These are phyloP conservation scores for Anastrepha ludens DNA, from an alignment of 1,140 invertebrate species.

Conservation along the genomic window DNA sequence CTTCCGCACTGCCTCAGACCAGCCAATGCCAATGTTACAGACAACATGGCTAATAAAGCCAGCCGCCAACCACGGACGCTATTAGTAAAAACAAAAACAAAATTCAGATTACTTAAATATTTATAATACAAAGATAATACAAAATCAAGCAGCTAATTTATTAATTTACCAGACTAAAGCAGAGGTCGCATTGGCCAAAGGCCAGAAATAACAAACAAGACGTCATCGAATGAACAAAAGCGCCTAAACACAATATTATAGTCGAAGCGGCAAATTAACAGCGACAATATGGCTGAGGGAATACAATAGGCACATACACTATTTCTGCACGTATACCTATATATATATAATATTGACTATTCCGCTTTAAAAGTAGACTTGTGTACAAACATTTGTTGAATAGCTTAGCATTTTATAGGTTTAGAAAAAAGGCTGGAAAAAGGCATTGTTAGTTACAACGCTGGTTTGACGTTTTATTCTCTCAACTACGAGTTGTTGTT, in stretches of 20 bases:
- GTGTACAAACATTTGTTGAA: too few relatives aligned
- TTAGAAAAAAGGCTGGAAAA: too few relatives aligned
- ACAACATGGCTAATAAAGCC: neutral
- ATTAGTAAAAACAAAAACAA: neutral
- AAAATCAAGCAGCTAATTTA: conserved; percentile 24
- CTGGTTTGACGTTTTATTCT: too few relatives aligned
- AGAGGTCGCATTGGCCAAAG: neutral
- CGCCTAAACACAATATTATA: neutral
- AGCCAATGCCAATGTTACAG: neutral
- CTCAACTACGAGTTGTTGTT: too few relatives aligned
- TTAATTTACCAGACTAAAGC: conserved; percentile 8
- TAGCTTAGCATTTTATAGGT: too few relatives aligned
- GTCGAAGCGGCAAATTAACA: too few relatives aligned
- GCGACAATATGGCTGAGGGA: too few relatives aligned
- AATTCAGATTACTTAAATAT: neutral
- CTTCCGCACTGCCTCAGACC: neutral
- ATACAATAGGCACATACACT: too few relatives aligned
- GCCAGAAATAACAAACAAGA: conserved; percentile 39
- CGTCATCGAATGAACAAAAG: conserved; percentile 12
- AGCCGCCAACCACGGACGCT: neutral
- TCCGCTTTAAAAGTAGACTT: too few relatives aligned
- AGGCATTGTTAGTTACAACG: too few relatives aligned
- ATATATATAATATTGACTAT: too few relatives aligned
- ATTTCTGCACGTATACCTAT: too few relatives aligned
- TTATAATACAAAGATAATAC: conserved; percentile 17